Conservation (phyloP, 2,888 invertebrate genomes). For the Dendrolimus houi region DNA sequence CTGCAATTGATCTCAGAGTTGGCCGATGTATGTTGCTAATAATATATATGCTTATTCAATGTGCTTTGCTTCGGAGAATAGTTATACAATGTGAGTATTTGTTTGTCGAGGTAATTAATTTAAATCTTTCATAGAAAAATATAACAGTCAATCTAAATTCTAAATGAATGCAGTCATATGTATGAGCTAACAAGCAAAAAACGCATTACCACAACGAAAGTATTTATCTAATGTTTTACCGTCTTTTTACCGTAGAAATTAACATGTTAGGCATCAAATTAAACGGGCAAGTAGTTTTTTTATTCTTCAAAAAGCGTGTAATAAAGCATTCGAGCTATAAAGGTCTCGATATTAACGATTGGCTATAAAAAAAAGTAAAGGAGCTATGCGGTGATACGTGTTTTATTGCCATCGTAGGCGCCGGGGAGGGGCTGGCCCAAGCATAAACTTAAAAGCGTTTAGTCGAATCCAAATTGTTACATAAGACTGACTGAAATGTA, state of each 20-base stretch:
- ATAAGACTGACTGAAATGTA: too few relatives aligned
- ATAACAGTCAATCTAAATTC: too few relatives aligned
- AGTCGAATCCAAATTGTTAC: not conserved
- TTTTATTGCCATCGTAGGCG: constrained; percentile 62
- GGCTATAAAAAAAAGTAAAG: constrained; percentile 63
- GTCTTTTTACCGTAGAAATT: constrained; percentile 57
- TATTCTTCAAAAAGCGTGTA: constrained; percentile 32
- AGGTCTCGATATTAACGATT: constrained; percentile 67
- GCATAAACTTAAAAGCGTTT: constrained; percentile 6
- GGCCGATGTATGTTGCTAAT: too few relatives aligned
- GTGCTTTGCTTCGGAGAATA: too few relatives aligned
- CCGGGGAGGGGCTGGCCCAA: constrained; percentile 27
- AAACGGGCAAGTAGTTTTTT: not conserved
- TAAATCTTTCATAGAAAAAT: too few relatives aligned
- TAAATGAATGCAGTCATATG: not conserved
- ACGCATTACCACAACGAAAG: constrained; percentile 11
- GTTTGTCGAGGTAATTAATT: too few relatives aligned
- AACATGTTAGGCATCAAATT: constrained; percentile 43
- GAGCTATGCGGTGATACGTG: constrained; percentile 46
- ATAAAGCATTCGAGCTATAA: constrained; percentile 63
- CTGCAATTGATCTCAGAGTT: too few relatives aligned
- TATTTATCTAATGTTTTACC: constrained; percentile 27
- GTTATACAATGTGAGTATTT: too few relatives aligned
- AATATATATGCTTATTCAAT: too few relatives aligned
- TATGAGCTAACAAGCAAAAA: constrained; percentile 6